Base-by-base conservation (phyloP, 2,797 vertebrate species). In the Rhabdophis nuchalis region DNA sequence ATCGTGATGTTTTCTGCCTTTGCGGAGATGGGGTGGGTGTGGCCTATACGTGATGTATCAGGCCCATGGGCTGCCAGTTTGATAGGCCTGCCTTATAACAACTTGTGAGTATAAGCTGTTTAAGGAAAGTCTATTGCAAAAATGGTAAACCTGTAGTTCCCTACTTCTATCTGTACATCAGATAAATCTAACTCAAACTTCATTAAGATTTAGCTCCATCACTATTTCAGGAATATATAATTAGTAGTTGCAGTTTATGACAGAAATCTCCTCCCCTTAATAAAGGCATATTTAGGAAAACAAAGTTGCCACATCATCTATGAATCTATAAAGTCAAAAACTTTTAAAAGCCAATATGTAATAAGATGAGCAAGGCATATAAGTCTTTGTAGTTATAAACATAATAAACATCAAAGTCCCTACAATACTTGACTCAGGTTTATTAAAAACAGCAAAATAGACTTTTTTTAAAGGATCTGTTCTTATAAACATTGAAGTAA, bases 151-250 rank as follows among this genome's bases (percentile, higher is more conserved):
- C 36, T 82, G 20, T 82, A 46, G 20, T 46, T 82, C 72, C 72
- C 36, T 46, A 82, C 36, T 41, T 46, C 36, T 46, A 46, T 46
- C 36, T 72, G 32, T 46, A 85, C 13, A 53, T 16, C 20, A 60
- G 10, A 36, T 32, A 89, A 29, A 23, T 52, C 10, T 60, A 29
- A 4, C 6, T 64, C 25, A 56, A 85, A 56, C 4, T 2, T 54
- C 32, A 92, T 25, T 82, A 52, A 72, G 56, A 86, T n/a, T 53
- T n/a, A 56, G 16, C 27, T 0, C 0, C 0, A 0, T 4, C 0
- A 53, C 0, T 7, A 0, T 86, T 36, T 29, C 64, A 87, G 2
- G 53, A 32, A 9, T 58, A 87, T 36, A 85, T 90, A 64, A 87
- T 82, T 32, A 50, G 27, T 29, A 50, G 27, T 20, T 36, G 2